Percentiles rank a stretch among this genome's conserved stretches.
Conservation (phyloP, 2,888 invertebrate genomes). For the Argynnis bischoffii region DNA sequence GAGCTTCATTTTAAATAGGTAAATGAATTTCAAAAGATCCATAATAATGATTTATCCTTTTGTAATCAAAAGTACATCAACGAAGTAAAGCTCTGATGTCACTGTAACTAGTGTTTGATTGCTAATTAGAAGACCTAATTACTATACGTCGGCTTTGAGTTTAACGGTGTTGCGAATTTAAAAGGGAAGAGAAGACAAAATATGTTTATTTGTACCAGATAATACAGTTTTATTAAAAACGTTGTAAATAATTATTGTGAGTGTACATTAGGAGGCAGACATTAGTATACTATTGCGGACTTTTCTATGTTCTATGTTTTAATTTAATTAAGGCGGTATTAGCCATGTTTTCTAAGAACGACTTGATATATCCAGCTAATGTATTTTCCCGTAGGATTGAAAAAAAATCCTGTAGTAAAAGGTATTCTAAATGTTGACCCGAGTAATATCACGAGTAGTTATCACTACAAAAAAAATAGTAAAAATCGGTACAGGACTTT, state of each 20-base stretch:
- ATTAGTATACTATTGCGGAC: neutral
- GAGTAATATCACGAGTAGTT: too few species aligned
- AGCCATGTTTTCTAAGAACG: too few species aligned
- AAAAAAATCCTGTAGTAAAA: too few species aligned
- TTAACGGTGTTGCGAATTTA: slow-evolving; percentile 6
- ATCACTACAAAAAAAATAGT: too few species aligned
- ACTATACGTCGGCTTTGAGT: slow-evolving; percentile 11
- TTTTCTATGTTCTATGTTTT: neutral
- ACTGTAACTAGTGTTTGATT: slow-evolving; percentile 15
- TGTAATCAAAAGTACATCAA: slow-evolving; percentile 8
- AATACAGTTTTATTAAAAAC: neutral
- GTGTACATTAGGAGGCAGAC: neutral
- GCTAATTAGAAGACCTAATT: slow-evolving; percentile 37
- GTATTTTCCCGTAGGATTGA: too few species aligned
- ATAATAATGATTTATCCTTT: slow-evolving; percentile 8
- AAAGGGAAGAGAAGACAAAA: neutral
- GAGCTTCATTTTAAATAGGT: neutral
- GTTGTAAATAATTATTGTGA: neutral
- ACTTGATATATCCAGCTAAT: too few species aligned
- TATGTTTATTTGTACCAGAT: too few species aligned
- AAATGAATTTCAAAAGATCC: slow-evolving; percentile 6
- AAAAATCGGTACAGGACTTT: too few species aligned
- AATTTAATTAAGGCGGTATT: too few species aligned
- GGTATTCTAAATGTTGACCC: too few species aligned
- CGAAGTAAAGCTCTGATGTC: neutral